Evolutionary conservation across 2,888 invertebrate species (phyloP), one percentile per base, ranked within the genome.

Genomic region (Chaitophorus viminalis): DNA sequence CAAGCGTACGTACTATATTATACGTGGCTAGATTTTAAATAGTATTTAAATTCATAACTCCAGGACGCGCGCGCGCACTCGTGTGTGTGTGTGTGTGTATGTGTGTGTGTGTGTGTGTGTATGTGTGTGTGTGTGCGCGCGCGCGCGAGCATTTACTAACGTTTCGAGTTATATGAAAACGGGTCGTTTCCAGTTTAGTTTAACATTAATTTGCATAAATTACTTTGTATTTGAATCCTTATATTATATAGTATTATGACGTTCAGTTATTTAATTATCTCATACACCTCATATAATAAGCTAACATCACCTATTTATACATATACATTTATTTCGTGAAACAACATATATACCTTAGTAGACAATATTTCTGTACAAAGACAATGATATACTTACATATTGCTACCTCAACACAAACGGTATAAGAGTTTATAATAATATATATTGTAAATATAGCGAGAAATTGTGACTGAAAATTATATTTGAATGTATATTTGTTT

Each of bases 181-280:
- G 36, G 39, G 78, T 72, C 68, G 79, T 74, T 86, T 86, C 86
- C 86, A 86, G 86, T 79, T 79, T 54, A 72, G 54, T 72, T 79
- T 79, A 72, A 79, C 86, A 72, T 86, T 72, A 72, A 79, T 86
- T 86, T 72, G 79, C 86, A 86, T 86, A 86, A 86, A 79, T 79
- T 79, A 79, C 31, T 29, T 4, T 25, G 3, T 74, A n/a, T 74
- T 54, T 74, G 54, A n/a, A 54, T 54, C 74, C 54, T 74, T 74
- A n/a, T 65, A n/a, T 65, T 79, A 60, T 29, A 46, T 0, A 33
- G 72, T 82, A 46, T 46, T 46, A 52, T 54, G 52, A 54, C 54
- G 54, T 52, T 31, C 8, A 31, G 31, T 72, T 25, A 70, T 82
- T 70, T 82, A 25, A 52, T 31, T 31, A 33, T 82, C 52, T 72